These are phyloP conservation scores for Anabas testudineus DNA, from an alignment of 2,797 vertebrate species.

Conservation along the genomic window DNA sequence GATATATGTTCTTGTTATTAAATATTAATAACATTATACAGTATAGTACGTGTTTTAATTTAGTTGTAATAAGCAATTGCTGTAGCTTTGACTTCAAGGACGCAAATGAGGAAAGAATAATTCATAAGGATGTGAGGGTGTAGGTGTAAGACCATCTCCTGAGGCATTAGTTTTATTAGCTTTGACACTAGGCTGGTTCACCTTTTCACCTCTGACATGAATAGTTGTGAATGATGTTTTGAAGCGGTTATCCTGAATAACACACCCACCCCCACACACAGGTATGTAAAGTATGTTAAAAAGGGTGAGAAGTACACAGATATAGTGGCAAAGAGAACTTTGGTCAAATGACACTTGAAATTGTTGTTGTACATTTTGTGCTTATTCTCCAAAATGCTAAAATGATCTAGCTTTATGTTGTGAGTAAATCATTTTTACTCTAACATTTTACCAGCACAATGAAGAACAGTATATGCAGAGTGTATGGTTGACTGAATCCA, in stretches of 20 bases:
- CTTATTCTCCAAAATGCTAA: neutral
- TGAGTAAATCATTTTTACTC: too few relatives aligned
- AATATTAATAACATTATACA: neutral
- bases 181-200: neutral
- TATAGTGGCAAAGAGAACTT: neutral
- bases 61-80: neutral
- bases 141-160: neutral
- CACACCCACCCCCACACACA: too few relatives aligned
- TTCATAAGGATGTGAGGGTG: neutral
- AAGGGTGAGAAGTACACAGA: neutral
- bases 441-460: neutral
- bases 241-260: conserved; percentile 3
- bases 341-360: neutral
- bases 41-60: too few relatives aligned
- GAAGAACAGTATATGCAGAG: too few relatives aligned
- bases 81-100: neutral
- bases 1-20: neutral
- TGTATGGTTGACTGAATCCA: neutral
- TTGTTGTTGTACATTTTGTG: neutral
- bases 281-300: neutral
- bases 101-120: conserved; percentile 7
- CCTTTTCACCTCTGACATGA: conserved; percentile 12
- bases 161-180: neutral
- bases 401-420: neutral
- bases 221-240: conserved; percentile 7